Evolutionary conservation across 2,113 vertebrate genomes (phyloP).

Genomic region (Embiotoca jacksoni): DNA sequence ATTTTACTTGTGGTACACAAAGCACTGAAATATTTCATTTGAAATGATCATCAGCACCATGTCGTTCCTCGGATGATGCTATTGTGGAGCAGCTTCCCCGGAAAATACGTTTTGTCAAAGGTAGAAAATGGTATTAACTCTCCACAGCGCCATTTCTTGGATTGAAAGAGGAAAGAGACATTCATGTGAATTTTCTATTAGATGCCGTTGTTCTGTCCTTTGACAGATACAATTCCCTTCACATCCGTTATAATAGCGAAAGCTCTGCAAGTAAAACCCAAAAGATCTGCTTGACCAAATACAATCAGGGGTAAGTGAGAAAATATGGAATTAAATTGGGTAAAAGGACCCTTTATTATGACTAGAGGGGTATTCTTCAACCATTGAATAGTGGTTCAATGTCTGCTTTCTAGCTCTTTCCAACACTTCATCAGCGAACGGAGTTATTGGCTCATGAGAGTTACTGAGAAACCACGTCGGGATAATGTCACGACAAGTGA

Average conservation of each 20-base stretch:
- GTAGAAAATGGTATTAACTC: no score
- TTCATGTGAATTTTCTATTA: not conserved
- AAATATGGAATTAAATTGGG: not conserved
- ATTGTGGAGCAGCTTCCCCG: no score
- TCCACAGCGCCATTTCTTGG: no score
- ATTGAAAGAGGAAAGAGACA: no score
- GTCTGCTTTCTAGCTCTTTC: slow-evolving; percentile 1
- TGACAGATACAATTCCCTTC: not conserved
- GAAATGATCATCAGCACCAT: not conserved
- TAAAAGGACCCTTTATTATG: not conserved
- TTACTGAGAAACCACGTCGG: no score
- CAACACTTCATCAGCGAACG: not conserved
- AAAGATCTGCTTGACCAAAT: not conserved
- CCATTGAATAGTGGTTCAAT: not conserved
- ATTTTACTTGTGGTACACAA: not conserved
- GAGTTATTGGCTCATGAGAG: not conserved
- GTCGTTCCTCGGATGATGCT: not conserved
- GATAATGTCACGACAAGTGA: not conserved
- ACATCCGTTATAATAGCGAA: not conserved
- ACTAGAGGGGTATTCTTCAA: no score
- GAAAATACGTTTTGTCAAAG: no score
- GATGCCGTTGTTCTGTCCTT: not conserved
- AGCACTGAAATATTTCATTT: not conserved
- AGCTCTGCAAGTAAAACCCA: not conserved
- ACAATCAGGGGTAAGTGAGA: not conserved